phyloP scores from a whole-genome alignment of 1,140 invertebrate species.

The Drosophila bocqueti region DNA sequence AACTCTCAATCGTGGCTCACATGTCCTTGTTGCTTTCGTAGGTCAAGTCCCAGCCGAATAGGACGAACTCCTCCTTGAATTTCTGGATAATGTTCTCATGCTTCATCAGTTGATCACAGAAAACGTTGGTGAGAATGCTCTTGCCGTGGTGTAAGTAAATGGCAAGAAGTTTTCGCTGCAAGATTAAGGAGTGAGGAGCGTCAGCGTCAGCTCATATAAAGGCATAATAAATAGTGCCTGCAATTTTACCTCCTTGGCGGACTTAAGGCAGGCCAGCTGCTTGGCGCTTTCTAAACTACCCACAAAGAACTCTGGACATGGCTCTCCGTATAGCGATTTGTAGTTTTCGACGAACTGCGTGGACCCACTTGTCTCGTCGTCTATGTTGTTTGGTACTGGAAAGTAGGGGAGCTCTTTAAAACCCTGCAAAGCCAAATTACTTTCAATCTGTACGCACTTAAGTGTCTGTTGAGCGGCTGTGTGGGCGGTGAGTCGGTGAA shows the following conservation, averaged over 20 bases:
- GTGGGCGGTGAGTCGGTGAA: conserved; percentile 91
- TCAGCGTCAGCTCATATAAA: not conserved
- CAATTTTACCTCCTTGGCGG: conserved; percentile 92
- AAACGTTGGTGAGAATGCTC: conserved; percentile 97
- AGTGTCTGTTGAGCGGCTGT: conserved; percentile 89
- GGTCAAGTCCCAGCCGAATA: conserved; percentile 98
- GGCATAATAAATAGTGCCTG: rapidly evolving
- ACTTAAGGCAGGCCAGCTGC: conserved; percentile 92
- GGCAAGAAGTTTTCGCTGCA: conserved; percentile 95
- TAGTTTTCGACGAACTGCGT: conserved; percentile 95
- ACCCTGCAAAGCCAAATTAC: not conserved
- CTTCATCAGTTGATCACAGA: conserved; percentile 97
- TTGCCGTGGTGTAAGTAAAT: conserved; percentile 97
- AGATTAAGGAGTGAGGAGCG: conserved; percentile 70
- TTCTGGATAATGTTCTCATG: conserved; percentile 95
- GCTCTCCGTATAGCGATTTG: conserved; percentile 91
- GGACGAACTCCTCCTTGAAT: conserved; percentile 94
- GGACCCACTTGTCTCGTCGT: conserved; percentile 94
- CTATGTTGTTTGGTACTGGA: conserved; percentile 94
- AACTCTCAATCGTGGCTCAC: conserved; percentile 85
- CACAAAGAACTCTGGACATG: conserved; percentile 95
- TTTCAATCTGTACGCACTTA: conserved; percentile 88
- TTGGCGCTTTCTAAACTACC: conserved; percentile 95
- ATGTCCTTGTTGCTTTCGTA: conserved; percentile 92
- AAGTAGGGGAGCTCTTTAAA: conserved; percentile 1